phyloP scores from a whole-genome alignment of 2,113 vertebrate genomes.

The Thamnaconus septentrionalis region DNA sequence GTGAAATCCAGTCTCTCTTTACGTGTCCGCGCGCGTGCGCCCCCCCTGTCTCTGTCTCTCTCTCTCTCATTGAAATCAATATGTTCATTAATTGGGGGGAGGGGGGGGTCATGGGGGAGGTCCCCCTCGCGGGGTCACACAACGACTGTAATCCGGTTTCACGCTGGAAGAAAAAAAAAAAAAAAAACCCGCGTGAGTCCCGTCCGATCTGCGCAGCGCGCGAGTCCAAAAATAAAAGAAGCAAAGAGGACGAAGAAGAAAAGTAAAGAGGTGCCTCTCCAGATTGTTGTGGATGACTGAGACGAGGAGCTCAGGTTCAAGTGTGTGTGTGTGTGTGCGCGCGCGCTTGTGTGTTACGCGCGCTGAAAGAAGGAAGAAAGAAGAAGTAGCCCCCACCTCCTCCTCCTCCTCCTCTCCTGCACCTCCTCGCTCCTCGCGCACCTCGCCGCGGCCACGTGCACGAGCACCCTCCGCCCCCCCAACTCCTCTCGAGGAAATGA shows the following conservation, averaged over 20 bases:
- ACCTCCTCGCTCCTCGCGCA: neutral
- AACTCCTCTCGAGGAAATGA: too few species aligned
- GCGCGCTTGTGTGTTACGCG: too few species aligned
- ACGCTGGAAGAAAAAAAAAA: constrained; percentile 24
- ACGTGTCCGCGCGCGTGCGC: too few species aligned
- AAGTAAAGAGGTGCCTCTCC: too few species aligned
- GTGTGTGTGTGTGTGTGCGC: too few species aligned
- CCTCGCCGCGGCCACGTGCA: too few species aligned
- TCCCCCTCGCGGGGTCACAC: constrained; percentile 68
- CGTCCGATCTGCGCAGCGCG: too few species aligned
- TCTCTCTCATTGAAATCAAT: constrained; percentile 54
- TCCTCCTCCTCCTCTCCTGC: neutral
- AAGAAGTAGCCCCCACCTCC: neutral
- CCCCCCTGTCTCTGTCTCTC: neutral
- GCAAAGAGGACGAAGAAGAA: too few species aligned
- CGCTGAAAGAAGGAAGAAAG: neutral
- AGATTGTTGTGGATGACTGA: too few species aligned
- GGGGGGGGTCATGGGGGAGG: constrained; percentile 31
- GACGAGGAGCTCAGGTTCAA: too few species aligned
- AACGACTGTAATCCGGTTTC: constrained; percentile 70
- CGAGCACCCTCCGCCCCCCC: too few species aligned
- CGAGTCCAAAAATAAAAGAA: too few species aligned
- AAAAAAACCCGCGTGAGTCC: constrained; percentile 43
- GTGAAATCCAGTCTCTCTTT: neutral
- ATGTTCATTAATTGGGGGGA: constrained; percentile 56